phyloP scores from a whole-genome alignment of 1,140 invertebrate genomes.

The Drosophila pachea region DNA sequence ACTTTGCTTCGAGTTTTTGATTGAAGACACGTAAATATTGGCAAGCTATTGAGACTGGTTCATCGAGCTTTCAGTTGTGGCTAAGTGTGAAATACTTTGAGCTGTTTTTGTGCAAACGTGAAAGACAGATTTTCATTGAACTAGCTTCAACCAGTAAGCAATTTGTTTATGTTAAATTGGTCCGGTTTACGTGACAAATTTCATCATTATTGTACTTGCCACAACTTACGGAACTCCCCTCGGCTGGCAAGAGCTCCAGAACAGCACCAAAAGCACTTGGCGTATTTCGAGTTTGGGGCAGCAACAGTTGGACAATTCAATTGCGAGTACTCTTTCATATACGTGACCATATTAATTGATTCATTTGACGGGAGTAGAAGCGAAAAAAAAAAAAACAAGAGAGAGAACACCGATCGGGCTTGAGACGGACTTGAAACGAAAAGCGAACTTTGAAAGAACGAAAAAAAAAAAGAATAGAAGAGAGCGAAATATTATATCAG shows the following conservation, averaged over 20 bases:
- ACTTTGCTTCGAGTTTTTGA: no score
- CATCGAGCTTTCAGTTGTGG: no score
- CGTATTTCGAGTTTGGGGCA: conserved; percentile 28
- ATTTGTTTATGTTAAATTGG: no score
- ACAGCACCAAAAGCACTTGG: conserved; percentile 62
- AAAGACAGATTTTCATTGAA: neutral
- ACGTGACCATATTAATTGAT: conserved; percentile 64
- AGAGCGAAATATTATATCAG: conserved; percentile 23
- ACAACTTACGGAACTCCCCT: conserved; percentile 7
- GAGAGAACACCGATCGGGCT: neutral
- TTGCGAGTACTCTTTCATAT: conserved; percentile 38
- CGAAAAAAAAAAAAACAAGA: conserved; percentile 20
- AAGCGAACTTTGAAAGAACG: neutral
- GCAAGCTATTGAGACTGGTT: no score
- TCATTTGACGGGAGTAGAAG: conserved; percentile 41
- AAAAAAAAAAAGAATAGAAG: conserved; percentile 27
- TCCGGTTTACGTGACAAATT: no score
- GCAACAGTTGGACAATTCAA: conserved; percentile 58
- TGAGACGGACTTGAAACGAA: neutral
- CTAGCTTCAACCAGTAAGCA: no score
- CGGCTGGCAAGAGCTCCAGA: conserved; percentile 56
- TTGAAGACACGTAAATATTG: no score
- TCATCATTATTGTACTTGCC: conserved; percentile 13
- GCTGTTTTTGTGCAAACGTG: neutral
- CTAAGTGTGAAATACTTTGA: no score